Base-by-base conservation (phyloP, 2,113 vertebrate species). In the Proteles cristata region DNA sequence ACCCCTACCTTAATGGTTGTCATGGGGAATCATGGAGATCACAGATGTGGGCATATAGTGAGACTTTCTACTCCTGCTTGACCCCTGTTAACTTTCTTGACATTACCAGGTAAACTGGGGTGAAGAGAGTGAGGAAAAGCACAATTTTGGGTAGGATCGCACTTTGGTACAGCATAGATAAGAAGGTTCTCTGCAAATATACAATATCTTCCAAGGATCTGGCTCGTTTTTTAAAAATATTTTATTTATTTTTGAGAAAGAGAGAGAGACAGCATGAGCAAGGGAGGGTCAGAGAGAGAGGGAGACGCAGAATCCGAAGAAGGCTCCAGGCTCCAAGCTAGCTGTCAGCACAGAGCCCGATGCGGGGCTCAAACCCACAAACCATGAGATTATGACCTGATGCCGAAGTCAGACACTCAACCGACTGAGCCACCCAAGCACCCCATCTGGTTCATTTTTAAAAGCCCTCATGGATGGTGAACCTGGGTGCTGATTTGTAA, bases 111-210 rank as follows among this genome's bases (percentile, higher is more conserved):
- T 63, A 86, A 85, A 92, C 7, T 19, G n/a, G 80, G 66, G 31
- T 77, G n/a, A 97, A 92, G 53, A 90, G 39, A 83, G 10, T 50
- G n/a, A 97, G 73, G 80, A 83, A 88, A 95, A 84, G 31, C 19
- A 53, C 26, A 81, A 10, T 1, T 66, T 88, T 65, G 69, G 45
- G 50, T 39, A 65, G 21, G 69, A 33, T 81, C 26, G 23, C 35
- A 85, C 71, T 91, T 65, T 3, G 2, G 58, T 31, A 4, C 19
- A 71, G 11, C 0, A 5, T 43, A 63, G 45, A 58, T 65, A 26
- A 48, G 28, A 93, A 92, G 31, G 23, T 73, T 61, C 33, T 93
- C 82, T 97, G 74, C 31, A 92, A 71, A 87, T 82, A 21, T 79
- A 43, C 26, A 28, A 23, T 65, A 69, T 8, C 53, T 93, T 85